Evolutionary conservation across 2,797 vertebrate species (phyloP).

Genomic region (Schizothorax lantsangensis): DNA sequence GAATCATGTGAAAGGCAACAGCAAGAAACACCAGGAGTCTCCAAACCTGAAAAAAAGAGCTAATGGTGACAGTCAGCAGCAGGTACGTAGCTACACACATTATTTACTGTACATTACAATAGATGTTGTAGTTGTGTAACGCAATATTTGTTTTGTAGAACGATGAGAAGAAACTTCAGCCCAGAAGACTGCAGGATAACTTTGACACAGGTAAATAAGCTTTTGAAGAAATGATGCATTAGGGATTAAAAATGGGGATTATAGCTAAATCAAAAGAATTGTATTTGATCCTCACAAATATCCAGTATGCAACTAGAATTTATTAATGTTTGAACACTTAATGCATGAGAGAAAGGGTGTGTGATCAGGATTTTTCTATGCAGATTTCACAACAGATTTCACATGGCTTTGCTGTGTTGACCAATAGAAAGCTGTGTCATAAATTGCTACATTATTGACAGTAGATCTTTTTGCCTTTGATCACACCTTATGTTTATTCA

Average conservation of each 20-base stretch:
- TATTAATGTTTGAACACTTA: neutral
- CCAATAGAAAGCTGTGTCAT: neutral
- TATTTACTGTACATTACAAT: neutral
- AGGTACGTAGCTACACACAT: constrained; percentile 64
- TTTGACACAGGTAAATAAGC: constrained; percentile 84
- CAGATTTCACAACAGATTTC: neutral
- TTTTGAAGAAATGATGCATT: neutral
- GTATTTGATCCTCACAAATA: neutral
- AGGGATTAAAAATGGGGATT: neutral
- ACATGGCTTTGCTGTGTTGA: accelerated
- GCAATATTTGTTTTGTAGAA: constrained; percentile 77
- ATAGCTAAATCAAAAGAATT: neutral
- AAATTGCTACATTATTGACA: neutral
- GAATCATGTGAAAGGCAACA: constrained; percentile 83
- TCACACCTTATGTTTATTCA: neutral
- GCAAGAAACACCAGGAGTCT: constrained; percentile 87
- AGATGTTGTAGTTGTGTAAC: neutral
- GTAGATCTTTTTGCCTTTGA: neutral
- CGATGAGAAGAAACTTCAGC: constrained; percentile 89
- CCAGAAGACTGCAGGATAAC: constrained; percentile 90
- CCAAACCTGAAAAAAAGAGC: constrained; percentile 84
- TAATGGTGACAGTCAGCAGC: constrained; percentile 79
- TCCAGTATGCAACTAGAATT: neutral
- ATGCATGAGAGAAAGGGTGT: neutral
- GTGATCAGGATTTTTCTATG: neutral